A percentile compares a stretch with the other conserved stretches of the same genome.
phyloP scores from a whole-genome alignment of 2,797 vertebrate species.

The Coilia nasus region DNA sequence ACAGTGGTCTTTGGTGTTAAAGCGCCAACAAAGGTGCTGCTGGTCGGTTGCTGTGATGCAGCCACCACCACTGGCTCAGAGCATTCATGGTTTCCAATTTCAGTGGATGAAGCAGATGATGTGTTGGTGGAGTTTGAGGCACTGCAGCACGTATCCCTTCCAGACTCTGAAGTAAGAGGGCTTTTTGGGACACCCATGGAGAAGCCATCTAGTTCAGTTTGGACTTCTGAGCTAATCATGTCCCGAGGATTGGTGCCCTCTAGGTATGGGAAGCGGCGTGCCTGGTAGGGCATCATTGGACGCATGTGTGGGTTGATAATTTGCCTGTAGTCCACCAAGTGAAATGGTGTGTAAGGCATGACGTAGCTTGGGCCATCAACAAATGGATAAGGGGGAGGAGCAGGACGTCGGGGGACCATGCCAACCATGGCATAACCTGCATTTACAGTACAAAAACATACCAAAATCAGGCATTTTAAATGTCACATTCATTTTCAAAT shows the following conservation, averaged over 20 bases:
- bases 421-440: slow-evolving; percentile 63
- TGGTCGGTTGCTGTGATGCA: slow-evolving; percentile 23
- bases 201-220: slow-evolving; percentile 70
- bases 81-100: slow-evolving; percentile 19
- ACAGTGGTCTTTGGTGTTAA: slow-evolving; percentile 52
- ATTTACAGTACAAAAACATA: neutral
- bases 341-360: slow-evolving; percentile 72
- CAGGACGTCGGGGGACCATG: slow-evolving; percentile 54
- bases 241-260: slow-evolving; percentile 56
- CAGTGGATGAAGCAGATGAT: slow-evolving; percentile 24
- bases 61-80: neutral
- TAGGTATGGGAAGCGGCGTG: slow-evolving; percentile 70
- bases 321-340: slow-evolving; percentile 76
- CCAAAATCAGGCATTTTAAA: neutral
- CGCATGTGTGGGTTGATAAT: slow-evolving; percentile 73
- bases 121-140: neutral
- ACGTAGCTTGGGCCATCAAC: slow-evolving; percentile 74
- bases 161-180: slow-evolving; percentile 49
- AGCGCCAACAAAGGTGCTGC: slow-evolving; percentile 12
- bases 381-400: slow-evolving; percentile 67
- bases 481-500: too few species aligned
- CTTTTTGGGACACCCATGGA: neutral
- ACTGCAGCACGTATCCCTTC: slow-evolving; percentile 34
- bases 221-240: slow-evolving; percentile 73
- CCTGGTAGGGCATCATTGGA: slow-evolving; percentile 74